Evolutionary conservation across 1,140 invertebrate species (phyloP).

Genomic region (Rhopalosiphum maidis): DNA sequence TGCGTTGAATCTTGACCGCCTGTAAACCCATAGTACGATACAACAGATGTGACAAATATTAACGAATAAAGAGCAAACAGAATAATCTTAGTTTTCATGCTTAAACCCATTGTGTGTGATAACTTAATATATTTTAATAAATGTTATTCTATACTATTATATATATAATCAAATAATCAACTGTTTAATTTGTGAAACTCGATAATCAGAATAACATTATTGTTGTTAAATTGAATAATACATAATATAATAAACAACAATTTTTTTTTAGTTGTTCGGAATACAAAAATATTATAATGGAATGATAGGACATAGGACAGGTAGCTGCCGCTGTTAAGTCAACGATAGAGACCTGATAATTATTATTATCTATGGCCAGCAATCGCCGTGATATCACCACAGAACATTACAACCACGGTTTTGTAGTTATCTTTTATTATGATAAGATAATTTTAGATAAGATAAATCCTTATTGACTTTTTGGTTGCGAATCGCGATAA

Average conservation of each 20-base stretch:
- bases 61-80: not conserved
- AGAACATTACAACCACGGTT: not conserved
- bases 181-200: not conserved
- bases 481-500: not conserved
- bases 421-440: not conserved
- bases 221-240: not conserved
- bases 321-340: too few species aligned
- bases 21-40: slow-evolving; percentile 20
- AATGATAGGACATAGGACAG: too few species aligned
- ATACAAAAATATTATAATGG: too few species aligned
- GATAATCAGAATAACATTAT: not conserved
- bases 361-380: too few species aligned
- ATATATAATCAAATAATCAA: not conserved
- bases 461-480: not conserved
- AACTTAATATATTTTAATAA: not conserved
- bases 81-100: not conserved
- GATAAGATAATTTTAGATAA: not conserved
- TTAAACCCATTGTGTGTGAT: not conserved
- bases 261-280: too few species aligned
- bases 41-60: slow-evolving; percentile 29
- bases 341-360: too few species aligned
- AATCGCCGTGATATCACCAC: too few species aligned
- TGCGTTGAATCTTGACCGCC: not conserved
- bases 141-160: too few species aligned
- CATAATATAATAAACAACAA: too few species aligned